Conservation (phyloP, 1,140 invertebrate species). For the Caligus rogercresseyi region DNA sequence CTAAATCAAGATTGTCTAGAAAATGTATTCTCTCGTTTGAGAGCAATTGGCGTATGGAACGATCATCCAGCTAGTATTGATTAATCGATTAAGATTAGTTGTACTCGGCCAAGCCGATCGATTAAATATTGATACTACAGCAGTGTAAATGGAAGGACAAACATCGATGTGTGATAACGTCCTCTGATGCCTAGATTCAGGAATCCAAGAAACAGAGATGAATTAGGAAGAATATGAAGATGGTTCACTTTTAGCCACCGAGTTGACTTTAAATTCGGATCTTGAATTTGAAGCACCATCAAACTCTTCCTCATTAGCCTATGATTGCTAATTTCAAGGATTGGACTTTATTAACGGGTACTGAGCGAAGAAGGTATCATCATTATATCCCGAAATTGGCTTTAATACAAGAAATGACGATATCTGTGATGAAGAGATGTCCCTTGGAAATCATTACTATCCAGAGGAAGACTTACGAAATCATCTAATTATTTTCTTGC, state of each 20-base stretch:
- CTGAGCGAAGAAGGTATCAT: background rate
- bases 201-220: background rate
- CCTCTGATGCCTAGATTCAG: too few relatives aligned
- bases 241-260: background rate
- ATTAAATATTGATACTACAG: background rate
- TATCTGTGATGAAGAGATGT: background rate
- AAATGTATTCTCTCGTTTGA: constrained; percentile 22
- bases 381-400: background rate
- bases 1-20: constrained; percentile 23
- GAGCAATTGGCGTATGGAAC: constrained; percentile 20
- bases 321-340: background rate
- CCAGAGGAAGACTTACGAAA: too few relatives aligned
- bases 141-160: background rate
- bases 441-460: background rate
- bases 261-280: constrained; percentile 5
- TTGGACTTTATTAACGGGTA: background rate
- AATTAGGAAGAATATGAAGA: constrained; percentile 9
- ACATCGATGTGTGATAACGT: too few relatives aligned
- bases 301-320: background rate
- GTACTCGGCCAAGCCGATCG: constrained; percentile 15
- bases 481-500: background rate
- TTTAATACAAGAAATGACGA: background rate
- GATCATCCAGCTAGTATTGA: too few relatives aligned
- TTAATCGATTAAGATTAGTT: constrained; percentile 20
- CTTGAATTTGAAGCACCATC: background rate